Evolutionary conservation across 2,797 vertebrate species (phyloP).

Genomic region (Sebastes vulpes): DNA sequence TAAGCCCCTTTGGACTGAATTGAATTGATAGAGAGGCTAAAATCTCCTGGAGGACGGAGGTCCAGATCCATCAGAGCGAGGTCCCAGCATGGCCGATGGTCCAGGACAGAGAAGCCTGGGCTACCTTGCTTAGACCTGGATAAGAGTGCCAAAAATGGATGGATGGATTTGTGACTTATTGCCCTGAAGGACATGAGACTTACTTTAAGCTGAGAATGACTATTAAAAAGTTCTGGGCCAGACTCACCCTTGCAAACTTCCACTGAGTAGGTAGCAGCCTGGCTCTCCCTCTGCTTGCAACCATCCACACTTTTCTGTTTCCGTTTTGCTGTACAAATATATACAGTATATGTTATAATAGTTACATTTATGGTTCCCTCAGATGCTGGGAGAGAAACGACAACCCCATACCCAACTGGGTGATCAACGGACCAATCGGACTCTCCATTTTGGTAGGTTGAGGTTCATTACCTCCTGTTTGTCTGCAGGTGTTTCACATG

Average conservation of each 20-base stretch:
- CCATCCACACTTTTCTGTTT: not conserved
- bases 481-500: not conserved
- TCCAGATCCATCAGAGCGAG: too few species aligned
- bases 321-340: not conserved
- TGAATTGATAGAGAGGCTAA: too few species aligned
- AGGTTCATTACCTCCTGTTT: not conserved
- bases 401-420: conserved; percentile 90
- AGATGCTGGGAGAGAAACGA: conserved; percentile 96
- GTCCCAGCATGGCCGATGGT: too few species aligned
- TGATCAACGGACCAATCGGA: conserved; percentile 92
- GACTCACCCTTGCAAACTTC: not conserved
- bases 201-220: not conserved
- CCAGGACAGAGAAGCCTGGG: not conserved
- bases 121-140: not conserved
- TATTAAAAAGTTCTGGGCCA: not conserved
- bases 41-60: too few species aligned
- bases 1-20: too few species aligned
- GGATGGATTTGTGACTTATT: not conserved
- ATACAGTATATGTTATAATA: not conserved
- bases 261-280: not conserved
- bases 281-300: not conserved
- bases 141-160: not conserved
- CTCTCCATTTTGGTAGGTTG: conserved; percentile 91
- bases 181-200: not conserved
- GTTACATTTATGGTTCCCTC: not conserved